A percentile compares a stretch with the other conserved stretches of the same genome.
phyloP scores from a whole-genome alignment of 2,888 invertebrate genomes.

The Lysandra bellargus region DNA sequence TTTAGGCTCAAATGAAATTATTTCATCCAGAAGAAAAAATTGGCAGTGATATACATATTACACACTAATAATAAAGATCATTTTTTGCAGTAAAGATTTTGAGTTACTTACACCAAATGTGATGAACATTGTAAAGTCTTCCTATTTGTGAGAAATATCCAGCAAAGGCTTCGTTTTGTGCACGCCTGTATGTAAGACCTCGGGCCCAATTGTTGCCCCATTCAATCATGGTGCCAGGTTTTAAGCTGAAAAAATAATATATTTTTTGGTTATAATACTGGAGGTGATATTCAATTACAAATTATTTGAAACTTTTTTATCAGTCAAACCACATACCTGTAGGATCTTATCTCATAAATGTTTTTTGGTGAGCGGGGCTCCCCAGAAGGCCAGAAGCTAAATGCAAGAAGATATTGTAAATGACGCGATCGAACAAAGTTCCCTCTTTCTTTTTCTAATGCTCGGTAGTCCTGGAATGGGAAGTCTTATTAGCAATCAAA shows the following conservation, averaged over 20 bases:
- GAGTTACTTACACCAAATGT: slow-evolving; percentile 97
- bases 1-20: too few species aligned
- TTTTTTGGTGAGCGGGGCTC: slow-evolving; percentile 86
- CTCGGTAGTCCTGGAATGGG: slow-evolving; percentile 83
- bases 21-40: too few species aligned
- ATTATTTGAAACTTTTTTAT: background rate
- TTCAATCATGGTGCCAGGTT: slow-evolving; percentile 99
- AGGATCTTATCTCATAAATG: slow-evolving; percentile 94
- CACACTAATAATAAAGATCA: too few species aligned
- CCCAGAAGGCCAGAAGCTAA: slow-evolving; percentile 98
- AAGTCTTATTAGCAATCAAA: background rate
- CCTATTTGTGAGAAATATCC: slow-evolving; percentile 99
- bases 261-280: too few species aligned
- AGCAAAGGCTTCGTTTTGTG: slow-evolving; percentile 97
- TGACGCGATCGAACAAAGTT: slow-evolving; percentile 91
- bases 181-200: slow-evolving; percentile 93
- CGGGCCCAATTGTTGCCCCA: slow-evolving; percentile 99
- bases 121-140: slow-evolving; percentile 97
- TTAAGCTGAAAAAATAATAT: slow-evolving; percentile 84
- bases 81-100: too few species aligned
- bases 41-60: too few species aligned
- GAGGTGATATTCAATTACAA: background rate
- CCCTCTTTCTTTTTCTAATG: slow-evolving; percentile 87
- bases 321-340: slow-evolving; percentile 59
- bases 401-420: slow-evolving; percentile 95